These are phyloP conservation scores for Ctenosaura bakeri DNA, from an alignment of 2,797 vertebrate species.

Conservation along the genomic window DNA sequence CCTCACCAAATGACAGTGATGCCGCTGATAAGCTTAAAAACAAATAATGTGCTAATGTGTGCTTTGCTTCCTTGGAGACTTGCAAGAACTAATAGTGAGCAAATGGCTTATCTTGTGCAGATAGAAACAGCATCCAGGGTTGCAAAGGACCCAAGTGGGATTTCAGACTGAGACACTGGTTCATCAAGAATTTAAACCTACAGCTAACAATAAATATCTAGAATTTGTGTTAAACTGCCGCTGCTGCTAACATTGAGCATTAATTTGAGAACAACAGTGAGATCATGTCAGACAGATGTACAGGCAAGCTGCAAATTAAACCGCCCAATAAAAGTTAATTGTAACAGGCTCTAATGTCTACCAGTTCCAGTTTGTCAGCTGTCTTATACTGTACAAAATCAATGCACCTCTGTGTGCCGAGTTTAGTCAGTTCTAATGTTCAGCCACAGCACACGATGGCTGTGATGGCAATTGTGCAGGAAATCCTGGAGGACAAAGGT, in stretches of 20 bases:
- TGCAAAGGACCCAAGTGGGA: slow-evolving; percentile 31
- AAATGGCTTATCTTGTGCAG: slow-evolving; percentile 17
- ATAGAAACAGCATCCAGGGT: slow-evolving; percentile 8
- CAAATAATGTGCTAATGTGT: slow-evolving; percentile 20
- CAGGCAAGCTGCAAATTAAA: not conserved
- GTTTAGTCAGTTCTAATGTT: not conserved
- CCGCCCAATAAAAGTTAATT: not conserved
- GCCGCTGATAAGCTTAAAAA: not conserved
- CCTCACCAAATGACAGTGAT: not conserved
- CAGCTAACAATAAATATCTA: slow-evolving; percentile 21
- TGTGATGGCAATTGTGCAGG: no score
- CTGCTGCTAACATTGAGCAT: not conserved
- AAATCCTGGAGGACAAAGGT: no score
- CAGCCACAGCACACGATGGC: not conserved
- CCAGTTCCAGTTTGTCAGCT: not conserved
- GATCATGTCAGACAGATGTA: not conserved
- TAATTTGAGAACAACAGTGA: not conserved
- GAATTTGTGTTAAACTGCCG: not conserved
- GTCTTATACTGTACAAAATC: not conserved
- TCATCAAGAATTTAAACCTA: slow-evolving; percentile 47
- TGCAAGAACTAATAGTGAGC: slow-evolving; percentile 27
- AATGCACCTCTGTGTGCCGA: not conserved
- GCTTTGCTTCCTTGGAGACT: slow-evolving; percentile 28
- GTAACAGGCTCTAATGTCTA: not conserved
- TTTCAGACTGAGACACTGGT: slow-evolving; percentile 23